These are phyloP conservation scores for Lates calcarifer DNA, from an alignment of 2,113 vertebrate species.

Conservation along the genomic window DNA sequence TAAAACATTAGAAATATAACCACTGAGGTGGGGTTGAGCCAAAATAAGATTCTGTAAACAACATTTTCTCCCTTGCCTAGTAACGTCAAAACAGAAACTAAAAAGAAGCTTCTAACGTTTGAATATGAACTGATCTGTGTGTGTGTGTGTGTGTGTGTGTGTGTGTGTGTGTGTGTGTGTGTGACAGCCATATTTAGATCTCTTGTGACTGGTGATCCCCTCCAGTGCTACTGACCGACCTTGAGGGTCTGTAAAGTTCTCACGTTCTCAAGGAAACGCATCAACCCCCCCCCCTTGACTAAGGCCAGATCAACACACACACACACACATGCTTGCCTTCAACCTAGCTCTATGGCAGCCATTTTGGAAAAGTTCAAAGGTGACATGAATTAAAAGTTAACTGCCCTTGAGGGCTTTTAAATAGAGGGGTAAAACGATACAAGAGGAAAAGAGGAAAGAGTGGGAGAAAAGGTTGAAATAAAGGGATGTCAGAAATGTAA, in stretches of 20 bases:
- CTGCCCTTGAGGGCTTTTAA: constrained; percentile 77
- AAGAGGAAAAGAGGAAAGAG: constrained; percentile 34
- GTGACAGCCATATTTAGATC: constrained; percentile 45
- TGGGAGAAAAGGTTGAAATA: constrained; percentile 19
- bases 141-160: constrained; percentile 24
- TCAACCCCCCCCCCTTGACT: constrained; percentile 38
- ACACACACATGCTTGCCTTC: constrained; percentile 13
- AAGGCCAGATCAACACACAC: constrained; percentile 53
- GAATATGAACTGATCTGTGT: neutral
- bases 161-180: constrained; percentile 32
- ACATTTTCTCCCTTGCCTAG: neutral
- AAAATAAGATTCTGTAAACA: neutral
- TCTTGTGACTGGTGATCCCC: constrained; percentile 52
- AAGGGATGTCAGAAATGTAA: constrained; percentile 22
- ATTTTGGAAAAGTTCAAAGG: constrained; percentile 78
- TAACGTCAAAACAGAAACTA: neutral
- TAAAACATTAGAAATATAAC: neutral
- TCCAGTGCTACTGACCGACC: constrained; percentile 71
- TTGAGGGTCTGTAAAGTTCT: constrained; percentile 82
- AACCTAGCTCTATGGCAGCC: constrained; percentile 59
- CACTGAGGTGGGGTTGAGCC: neutral
- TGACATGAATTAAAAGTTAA: constrained; percentile 81
- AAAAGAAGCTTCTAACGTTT: neutral
- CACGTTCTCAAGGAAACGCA: constrained; percentile 75
- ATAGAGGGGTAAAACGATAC: constrained; percentile 57